Evolutionary conservation across 2,797 vertebrate genomes (phyloP), one percentile per base, ranked within the genome.

Genomic region (Menidia menidia): DNA sequence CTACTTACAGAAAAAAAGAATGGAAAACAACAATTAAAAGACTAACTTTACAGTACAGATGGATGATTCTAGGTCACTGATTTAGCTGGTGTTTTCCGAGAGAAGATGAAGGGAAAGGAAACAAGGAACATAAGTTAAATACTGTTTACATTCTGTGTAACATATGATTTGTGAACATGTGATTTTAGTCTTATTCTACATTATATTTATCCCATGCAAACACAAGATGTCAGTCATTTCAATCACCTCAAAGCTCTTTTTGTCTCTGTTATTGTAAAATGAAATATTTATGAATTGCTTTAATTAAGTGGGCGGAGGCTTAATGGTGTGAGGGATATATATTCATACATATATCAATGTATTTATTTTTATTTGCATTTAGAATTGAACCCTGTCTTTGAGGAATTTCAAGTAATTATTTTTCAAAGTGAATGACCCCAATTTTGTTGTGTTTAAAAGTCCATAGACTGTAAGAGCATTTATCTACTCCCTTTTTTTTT

Each of bases 261-360:
- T 43, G 53, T 83, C 65, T 54, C 54, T 56, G 15, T 80, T 65
- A 80, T 85, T 67, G 73, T 58, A 16, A 60, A 60, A 9, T 77
- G 42, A 77, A 75, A 77, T 80, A 88, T 85, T 85, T 71, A 86
- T 82, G 66, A 86, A 84, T 70, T 59, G 45, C 69, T 87, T 84
- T 80, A 85, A 88, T 91, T 73, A 81, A 64, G 35, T 64, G 63
- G 75, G 62, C n/a, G 47, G 58, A 71, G 52, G 39, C 60, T 43
- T n/a, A 3, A 58, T 56, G 16, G 14, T 66, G 60, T 61, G 50
- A 47, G 53, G 52, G 62, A 64, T 61, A 47, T 25, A 25, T 25
- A 25, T 25, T 25, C 2, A 25, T 25, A 25, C 25, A 25, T 25
- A n/a, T n/a, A n/a, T n/a, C n/a, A 25, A 25, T 25, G 2, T 65